Evolutionary conservation across 2,113 vertebrate species (phyloP), one percentile per base, ranked within the genome.

Genomic region (Dasyurus viverrinus): DNA sequence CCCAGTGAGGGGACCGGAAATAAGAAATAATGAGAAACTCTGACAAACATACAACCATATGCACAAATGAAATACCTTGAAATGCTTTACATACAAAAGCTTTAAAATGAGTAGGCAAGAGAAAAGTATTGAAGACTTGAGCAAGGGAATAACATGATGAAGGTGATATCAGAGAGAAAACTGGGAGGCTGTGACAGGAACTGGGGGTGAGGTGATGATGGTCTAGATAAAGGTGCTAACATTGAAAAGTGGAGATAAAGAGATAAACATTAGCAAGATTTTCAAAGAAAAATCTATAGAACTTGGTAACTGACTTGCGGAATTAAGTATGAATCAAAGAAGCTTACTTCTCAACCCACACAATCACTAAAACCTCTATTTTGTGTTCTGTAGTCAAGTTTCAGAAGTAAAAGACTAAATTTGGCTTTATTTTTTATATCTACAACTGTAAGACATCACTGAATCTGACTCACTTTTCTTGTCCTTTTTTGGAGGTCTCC

Each of bases 161-260:
- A 52, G 47, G 54, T 46, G 47, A 53, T 48, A 36, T 90, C 48
- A 53, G 55, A 60, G 22, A 54, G 91, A 89, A 47, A 53, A 89
- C 91, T 95, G 92, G 95, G 68, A 92, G 93, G 36, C 27, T n/a
- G 93, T 48, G 1, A 16, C 36, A 84, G 91, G 12, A 92, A 93
- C 93, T 3, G 57, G 53, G 84, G 3, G 94, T 92, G 36, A 92
- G 57, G 57, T 60, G 94, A 52, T 0, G 24, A 94, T 93, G 23
- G 16, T 47, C n/a, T 53, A 92, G 36, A 14, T 25, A 52, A 19
- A 89, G 48, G 26, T 91, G 90, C 89, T 92, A 93, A 42, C 12
- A 26, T 42, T 84, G 36, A 90, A 90, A 89, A 27, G 14, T 0
- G 12, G 42, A 8, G 53, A 93, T 42, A 26, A 47, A 89, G 14